Base-by-base conservation (phyloP, 2,797 vertebrate genomes). In the Melanotaenia parkinsoni region DNA sequence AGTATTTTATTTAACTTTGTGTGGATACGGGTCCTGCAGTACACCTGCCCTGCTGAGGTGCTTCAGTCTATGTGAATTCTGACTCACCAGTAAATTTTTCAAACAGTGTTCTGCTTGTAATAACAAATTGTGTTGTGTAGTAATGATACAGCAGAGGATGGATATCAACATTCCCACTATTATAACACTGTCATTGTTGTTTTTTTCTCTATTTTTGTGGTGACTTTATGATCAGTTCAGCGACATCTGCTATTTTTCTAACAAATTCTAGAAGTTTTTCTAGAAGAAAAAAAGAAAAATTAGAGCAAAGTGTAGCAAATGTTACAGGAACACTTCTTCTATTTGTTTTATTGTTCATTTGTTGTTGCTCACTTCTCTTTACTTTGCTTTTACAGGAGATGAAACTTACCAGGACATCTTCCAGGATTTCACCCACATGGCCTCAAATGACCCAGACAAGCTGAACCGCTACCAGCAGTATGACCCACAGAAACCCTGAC, bases 331-430 rank as follows among this genome's bases (percentile, higher is more conserved):
- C 24, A 18, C 22, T 20, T 43, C 5, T 22, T 38, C 37, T 30
- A 45, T 45, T 35, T 22, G 14, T 57, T 13, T 54, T 51, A 13
- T 54, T n/a, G 24, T 63, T 0, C 1, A 12, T 5, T 40, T 28
- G 11, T 60, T 40, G 32, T 62, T 67, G n/a, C 45, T 77, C 18
- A 86, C 0, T 1, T 70, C 22, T 62, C 30, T 30, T 80, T 32
- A 67, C 22, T 1, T 54, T 45, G 28, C 56, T 74, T 63, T 67
- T 87, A 53, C 93, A 99, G 98, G 98, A 81, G 98, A 99, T 73
- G 98, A 98, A 95, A 96, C 97, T 54, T 99, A 98, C 85, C 97
- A 99, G 88, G 98, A 99, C 89, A 99, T 99, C 88, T 99, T 99
- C 89, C 96, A 98, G 91, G 98, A 99, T 88, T 99, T 98, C 93